phyloP scores from a whole-genome alignment of 2,888 invertebrate species.

The Lithophane ornitopus region DNA sequence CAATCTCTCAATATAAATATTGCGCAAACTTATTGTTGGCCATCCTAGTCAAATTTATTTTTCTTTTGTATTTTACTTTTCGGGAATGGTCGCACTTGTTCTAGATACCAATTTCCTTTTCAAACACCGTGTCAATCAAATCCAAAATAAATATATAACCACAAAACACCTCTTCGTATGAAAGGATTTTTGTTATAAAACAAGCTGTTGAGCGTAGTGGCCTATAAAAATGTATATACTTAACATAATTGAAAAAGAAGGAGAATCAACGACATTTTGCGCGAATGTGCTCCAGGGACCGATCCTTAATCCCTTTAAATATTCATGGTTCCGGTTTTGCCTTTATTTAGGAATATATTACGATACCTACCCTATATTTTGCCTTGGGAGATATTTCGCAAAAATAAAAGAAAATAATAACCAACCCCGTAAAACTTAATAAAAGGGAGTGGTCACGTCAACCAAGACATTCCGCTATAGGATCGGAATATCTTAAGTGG shows the following conservation, averaged over 20 bases:
- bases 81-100: neutral
- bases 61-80: neutral
- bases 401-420: constrained; percentile 40
- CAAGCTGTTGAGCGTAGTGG: constrained; percentile 3
- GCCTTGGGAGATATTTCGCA: constrained; percentile 6
- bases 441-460: neutral
- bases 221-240: constrained; percentile 33
- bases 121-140: neutral
- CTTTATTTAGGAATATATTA: constrained; percentile 49
- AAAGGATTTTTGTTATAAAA: constrained; percentile 4
- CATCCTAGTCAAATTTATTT: no score
- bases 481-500: constrained; percentile 9
- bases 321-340: constrained; percentile 46
- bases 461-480: constrained; percentile 18
- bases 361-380: constrained; percentile 2
- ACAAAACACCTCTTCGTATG: neutral
- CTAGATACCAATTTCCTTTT: no score
- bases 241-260: constrained; percentile 44
- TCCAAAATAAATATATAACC: neutral
- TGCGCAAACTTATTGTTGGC: neutral
- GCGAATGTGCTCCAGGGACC: constrained; percentile 33
- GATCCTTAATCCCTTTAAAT: constrained; percentile 52
- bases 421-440: neutral
- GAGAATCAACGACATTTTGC: constrained; percentile 33
- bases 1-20: neutral